Evolutionary conservation across 1,140 invertebrate genomes (phyloP).

Genomic region (Oscheius sp.): DNA sequence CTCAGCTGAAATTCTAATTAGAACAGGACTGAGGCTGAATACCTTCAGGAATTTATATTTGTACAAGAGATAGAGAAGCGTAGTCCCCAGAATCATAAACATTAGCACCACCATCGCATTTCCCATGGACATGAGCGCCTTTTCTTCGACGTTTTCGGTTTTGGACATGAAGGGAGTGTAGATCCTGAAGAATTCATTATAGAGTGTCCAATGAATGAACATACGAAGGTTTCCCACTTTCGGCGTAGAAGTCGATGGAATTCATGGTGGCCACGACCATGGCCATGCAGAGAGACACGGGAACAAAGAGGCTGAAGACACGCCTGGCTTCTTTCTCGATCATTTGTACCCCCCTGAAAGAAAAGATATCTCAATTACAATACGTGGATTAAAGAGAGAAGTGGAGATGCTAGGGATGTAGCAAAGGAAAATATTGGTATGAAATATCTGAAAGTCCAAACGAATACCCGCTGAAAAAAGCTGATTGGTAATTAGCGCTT

Average conservation of each 20-base stretch:
- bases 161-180: constrained; percentile 97
- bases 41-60: constrained; percentile 92
- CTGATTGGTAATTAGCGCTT: too few species aligned
- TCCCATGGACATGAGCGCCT: constrained; percentile 89
- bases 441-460: too few species aligned
- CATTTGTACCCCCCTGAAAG: too few species aligned
- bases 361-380: too few species aligned
- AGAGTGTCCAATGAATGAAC: constrained; percentile 60
- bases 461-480: too few species aligned
- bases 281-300: constrained; percentile 93
- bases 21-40: constrained; percentile 41
- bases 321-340: constrained; percentile 96
- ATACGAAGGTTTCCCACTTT: constrained; percentile 85
- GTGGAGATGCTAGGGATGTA: too few species aligned
- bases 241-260: constrained; percentile 85
- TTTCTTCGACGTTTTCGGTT: constrained; percentile 80
- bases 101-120: constrained; percentile 89
- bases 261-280: constrained; percentile 93
- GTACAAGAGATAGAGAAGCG: constrained; percentile 86
- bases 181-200: constrained; percentile 69
- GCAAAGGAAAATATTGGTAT: too few species aligned
- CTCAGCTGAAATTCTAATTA: constrained; percentile 69
- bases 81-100: constrained; percentile 91
- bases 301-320: constrained; percentile 95
- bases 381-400: too few species aligned